phyloP scores from a whole-genome alignment of 92 coral and sea anemone genomes.

The Siderastrea radians region DNA sequence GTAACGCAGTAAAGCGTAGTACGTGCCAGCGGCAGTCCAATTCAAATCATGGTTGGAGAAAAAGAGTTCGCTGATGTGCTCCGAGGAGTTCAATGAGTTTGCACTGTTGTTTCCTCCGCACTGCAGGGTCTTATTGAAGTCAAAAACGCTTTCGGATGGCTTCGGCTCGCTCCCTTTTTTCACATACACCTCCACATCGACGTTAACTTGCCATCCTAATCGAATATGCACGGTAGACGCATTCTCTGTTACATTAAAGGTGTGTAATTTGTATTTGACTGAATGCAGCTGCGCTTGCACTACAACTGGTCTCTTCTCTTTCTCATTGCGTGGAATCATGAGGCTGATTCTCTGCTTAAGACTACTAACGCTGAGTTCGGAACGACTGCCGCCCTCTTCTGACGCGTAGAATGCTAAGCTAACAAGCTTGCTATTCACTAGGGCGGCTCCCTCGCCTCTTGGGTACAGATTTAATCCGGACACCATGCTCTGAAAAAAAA shows the following conservation, averaged over 20 bases:
- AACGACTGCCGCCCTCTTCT: background rate
- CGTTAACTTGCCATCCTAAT: slow-evolving; percentile 37
- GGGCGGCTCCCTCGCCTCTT: background rate
- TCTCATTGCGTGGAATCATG: slow-evolving; percentile 2
- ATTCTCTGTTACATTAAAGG: slow-evolving; percentile 40
- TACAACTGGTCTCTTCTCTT: background rate
- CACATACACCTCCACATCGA: slow-evolving; percentile 52
- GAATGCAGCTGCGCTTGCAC: background rate
- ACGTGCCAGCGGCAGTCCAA: slow-evolving; percentile 76
- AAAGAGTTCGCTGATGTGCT: background rate
- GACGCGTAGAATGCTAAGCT: background rate
- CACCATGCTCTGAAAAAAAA: slow-evolving; percentile 27
- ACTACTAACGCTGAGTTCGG: background rate
- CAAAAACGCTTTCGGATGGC: slow-evolving; percentile 29
- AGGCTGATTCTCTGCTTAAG: slow-evolving; percentile 23
- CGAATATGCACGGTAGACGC: slow-evolving; percentile 62
- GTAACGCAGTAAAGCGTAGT: slow-evolving; percentile 49
- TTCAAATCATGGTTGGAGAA: slow-evolving; percentile 52
- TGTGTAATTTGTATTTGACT: background rate
- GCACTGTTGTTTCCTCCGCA: background rate
- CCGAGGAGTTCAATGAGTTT: background rate
- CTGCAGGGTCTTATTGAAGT: slow-evolving; percentile 61
- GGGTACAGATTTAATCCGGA: slow-evolving; percentile 17
- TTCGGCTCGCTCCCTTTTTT: slow-evolving; percentile 64
- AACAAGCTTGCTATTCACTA: background rate